These are phyloP conservation scores for Sebastes itinus DNA, from an alignment of 2,797 vertebrate species.

Conservation along the genomic window DNA sequence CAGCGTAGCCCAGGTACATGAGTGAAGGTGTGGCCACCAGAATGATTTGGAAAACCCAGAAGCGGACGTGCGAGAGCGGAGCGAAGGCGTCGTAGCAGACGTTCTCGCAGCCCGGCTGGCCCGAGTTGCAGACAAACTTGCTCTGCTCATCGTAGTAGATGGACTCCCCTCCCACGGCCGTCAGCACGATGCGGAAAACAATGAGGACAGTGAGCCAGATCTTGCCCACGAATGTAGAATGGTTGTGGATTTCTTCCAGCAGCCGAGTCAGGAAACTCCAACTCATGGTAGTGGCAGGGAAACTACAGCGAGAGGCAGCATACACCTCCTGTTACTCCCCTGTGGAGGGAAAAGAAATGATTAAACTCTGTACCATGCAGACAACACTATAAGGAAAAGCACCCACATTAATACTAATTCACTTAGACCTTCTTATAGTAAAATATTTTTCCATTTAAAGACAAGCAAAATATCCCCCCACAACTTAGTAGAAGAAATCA, in stretches of 20 bases:
- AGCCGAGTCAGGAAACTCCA: conserved; percentile 97
- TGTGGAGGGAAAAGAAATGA: conserved; percentile 40
- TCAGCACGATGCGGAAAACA: conserved; percentile 95
- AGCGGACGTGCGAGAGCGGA: conserved; percentile 93
- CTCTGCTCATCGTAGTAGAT: conserved; percentile 97
- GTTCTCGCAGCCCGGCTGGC: conserved; percentile 94
- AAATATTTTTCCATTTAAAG: conserved; percentile 23
- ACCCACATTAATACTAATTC: background rate
- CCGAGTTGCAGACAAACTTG: conserved; percentile 95
- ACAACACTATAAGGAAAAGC: background rate
- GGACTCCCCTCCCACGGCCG: conserved; percentile 93
- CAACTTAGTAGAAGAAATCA: background rate
- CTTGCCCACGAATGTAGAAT: conserved; percentile 97
- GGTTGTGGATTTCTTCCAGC: conserved; percentile 97
- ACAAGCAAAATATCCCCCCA: background rate
- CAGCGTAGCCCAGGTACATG: conserved; percentile 93
- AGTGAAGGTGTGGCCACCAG: conserved; percentile 91
- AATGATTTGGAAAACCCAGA: conserved; percentile 98
- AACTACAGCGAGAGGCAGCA: conserved; percentile 28
- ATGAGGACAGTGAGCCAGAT: conserved; percentile 94
- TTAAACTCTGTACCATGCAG: background rate
- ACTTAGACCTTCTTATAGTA: background rate
- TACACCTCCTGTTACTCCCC: conserved; percentile 46
- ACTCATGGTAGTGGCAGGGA: conserved; percentile 86
- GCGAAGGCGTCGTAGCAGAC: conserved; percentile 95